Conservation (phyloP, 1,140 invertebrate species). For the Cydia amplana region DNA sequence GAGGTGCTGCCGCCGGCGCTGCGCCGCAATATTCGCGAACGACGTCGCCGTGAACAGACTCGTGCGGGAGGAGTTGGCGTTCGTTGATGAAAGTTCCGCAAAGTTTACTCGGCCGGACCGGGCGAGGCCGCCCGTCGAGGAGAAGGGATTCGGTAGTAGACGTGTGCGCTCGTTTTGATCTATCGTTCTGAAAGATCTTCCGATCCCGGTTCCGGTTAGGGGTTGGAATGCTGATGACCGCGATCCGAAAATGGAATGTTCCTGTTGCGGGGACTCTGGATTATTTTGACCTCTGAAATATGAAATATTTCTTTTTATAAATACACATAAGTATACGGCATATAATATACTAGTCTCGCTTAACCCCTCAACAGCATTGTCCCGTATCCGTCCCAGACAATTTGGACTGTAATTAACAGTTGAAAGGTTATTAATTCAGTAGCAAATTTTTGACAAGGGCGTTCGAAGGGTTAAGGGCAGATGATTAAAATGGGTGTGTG, state of each 20-base stretch:
- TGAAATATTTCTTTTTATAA: constrained; percentile 15
- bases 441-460: too few relatives aligned
- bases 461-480: too few relatives aligned
- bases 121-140: constrained; percentile 47
- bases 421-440: too few relatives aligned
- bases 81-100: constrained; percentile 41
- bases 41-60: constrained; percentile 56
- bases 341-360: not conserved
- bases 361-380: too few relatives aligned
- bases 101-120: constrained; percentile 46
- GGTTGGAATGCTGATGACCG: constrained; percentile 71
- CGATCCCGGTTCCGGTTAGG: constrained; percentile 46
- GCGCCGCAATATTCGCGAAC: constrained; percentile 39
- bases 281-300: constrained; percentile 56
- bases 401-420: too few relatives aligned
- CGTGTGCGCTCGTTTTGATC: constrained; percentile 56
- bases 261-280: constrained; percentile 45
- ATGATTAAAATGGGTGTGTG: too few relatives aligned
- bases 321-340: not conserved
- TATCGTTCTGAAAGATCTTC: constrained; percentile 53
- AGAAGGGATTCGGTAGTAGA: constrained; percentile 70
- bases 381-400: too few relatives aligned
- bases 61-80: constrained; percentile 57
- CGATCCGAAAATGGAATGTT: constrained; percentile 59
- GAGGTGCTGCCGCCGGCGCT: constrained; percentile 44